Percentiles rank a stretch among this genome's conserved stretches.
Conservation (phyloP, 2,113 vertebrate species). For the Ageneiosus marmoratus region DNA sequence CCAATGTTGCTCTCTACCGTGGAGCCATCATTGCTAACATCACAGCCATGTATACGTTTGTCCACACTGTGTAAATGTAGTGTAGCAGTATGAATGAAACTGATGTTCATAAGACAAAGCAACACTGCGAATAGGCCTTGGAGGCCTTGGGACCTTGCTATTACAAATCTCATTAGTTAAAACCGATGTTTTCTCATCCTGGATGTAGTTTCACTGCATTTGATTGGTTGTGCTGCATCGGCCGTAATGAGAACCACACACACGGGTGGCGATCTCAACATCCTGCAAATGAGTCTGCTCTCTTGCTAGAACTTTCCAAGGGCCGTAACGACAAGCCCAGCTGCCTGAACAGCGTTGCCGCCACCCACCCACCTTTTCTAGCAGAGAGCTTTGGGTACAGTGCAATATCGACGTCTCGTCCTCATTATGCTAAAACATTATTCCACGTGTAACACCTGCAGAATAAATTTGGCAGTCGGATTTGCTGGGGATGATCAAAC, state of each 20-base stretch:
- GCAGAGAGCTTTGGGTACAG: slow-evolving; percentile 70
- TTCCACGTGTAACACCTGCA: slow-evolving; percentile 82
- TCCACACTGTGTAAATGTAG: background rate
- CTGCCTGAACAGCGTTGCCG: slow-evolving; percentile 7
- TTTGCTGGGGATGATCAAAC: slow-evolving; percentile 81
- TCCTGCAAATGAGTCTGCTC: slow-evolving; percentile 16
- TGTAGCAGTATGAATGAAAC: slow-evolving; percentile 4
- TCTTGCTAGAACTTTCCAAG: slow-evolving; percentile 23
- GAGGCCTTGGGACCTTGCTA: background rate
- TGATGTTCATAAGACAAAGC: background rate
- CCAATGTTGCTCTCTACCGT: slow-evolving; percentile 31
- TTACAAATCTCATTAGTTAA: slow-evolving; percentile 38
- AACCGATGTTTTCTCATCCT: slow-evolving; percentile 17
- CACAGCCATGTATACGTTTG: background rate
- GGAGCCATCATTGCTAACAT: background rate
- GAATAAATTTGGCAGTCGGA: slow-evolving; percentile 82
- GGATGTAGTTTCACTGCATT: background rate
- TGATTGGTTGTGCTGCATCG: background rate
- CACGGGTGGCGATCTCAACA: background rate
- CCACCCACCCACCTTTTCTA: slow-evolving; percentile 55
- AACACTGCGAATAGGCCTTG: background rate
- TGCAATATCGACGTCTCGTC: slow-evolving; percentile 75
- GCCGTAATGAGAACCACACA: slow-evolving; percentile 11
- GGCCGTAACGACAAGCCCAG: slow-evolving; percentile 16
- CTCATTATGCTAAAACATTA: slow-evolving; percentile 80